These are phyloP conservation scores for Mus minutoides DNA, from an alignment of 2,797 vertebrate genomes.

Conservation along the genomic window DNA sequence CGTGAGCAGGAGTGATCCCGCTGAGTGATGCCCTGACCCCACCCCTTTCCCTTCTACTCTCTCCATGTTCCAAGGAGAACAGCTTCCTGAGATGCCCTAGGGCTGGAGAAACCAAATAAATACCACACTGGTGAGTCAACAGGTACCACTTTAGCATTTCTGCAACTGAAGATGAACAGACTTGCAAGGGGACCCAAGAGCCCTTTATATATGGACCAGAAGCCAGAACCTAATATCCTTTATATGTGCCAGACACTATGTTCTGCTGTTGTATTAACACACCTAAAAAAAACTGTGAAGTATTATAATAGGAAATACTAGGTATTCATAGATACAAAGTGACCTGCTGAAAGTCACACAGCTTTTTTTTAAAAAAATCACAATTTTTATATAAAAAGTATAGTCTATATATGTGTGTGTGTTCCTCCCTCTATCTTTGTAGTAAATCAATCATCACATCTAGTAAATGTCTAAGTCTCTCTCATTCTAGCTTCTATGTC, in stretches of 20 bases:
- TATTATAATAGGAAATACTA: slow-evolving; percentile 11
- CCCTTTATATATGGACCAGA: background rate
- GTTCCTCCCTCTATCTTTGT: background rate
- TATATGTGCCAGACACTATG: background rate
- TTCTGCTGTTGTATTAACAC: background rate
- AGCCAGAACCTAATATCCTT: slow-evolving; percentile 36
- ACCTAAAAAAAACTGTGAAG: background rate
- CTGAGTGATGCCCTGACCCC: background rate
- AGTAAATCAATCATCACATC: slow-evolving; percentile 27
- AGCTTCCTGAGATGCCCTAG: slow-evolving; percentile 36
- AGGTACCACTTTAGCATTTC: background rate
- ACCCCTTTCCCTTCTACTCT: background rate
- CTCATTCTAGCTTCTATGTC: background rate
- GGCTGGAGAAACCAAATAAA: slow-evolving; percentile 21
- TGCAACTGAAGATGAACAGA: slow-evolving; percentile 11
- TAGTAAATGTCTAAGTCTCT: slow-evolving; percentile 16
- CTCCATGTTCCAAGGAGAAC: background rate
- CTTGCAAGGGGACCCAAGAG: background rate
- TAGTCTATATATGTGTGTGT: background rate
- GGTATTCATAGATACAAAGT: slow-evolving; percentile 18
- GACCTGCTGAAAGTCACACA: slow-evolving; percentile 41
- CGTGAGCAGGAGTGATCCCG: background rate
- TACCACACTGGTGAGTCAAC: background rate
- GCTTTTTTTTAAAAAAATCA: background rate
- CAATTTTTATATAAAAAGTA: background rate